Evolutionary conservation across 2,797 vertebrate species (phyloP), one percentile per base, ranked within the genome.

Genomic region (Sylvia borin): DNA sequence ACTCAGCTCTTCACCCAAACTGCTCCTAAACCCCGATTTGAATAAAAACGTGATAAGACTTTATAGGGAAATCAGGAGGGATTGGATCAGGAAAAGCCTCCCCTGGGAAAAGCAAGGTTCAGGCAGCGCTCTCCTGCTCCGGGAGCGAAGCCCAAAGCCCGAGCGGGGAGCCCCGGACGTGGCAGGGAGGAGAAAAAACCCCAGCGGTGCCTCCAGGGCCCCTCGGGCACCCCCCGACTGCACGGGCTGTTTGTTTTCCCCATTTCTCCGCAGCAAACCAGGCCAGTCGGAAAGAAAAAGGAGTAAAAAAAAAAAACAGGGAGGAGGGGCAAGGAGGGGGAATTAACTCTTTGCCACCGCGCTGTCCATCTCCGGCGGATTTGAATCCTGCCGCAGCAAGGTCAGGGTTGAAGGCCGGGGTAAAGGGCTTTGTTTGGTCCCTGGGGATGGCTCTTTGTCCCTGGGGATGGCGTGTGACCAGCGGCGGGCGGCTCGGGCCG

Each of bases 251-350:
- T 92, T 92, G 82, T 85, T 92, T 95, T 92, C 78, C 82, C 78
- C 13, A 88, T 85, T 96, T 92, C 95, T 45, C 88, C 76, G 74
- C 96, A 94, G 92, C 81, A 77, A 93, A 84, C 75, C 70, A 93
- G 93, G 90, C 85, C 84, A 93, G 58, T 61, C 27, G 92, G 91
- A 96, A 96, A 93, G 92, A 91, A 94, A 95, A 78, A 70, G 65
- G 65, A 95, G 74, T 2, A 5, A 5, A 93, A 90, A 88, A 5
- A 5, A 93, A 90, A 88, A 66, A 31, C 70, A 84, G 54, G 65
- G 31, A 9, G 53, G 57, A 75, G 73, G 82, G 71, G 76, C 31
- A 51, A 1, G 13, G 70, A 73, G 58, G 48, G 22, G 18, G 43
- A 94, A 80, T 93, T 90, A 96, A 97, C 91, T 66, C 88, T 92